Evolutionary conservation across 1,140 invertebrate species (phyloP).

Genomic region (Parasteatoda tepidariorum): DNA sequence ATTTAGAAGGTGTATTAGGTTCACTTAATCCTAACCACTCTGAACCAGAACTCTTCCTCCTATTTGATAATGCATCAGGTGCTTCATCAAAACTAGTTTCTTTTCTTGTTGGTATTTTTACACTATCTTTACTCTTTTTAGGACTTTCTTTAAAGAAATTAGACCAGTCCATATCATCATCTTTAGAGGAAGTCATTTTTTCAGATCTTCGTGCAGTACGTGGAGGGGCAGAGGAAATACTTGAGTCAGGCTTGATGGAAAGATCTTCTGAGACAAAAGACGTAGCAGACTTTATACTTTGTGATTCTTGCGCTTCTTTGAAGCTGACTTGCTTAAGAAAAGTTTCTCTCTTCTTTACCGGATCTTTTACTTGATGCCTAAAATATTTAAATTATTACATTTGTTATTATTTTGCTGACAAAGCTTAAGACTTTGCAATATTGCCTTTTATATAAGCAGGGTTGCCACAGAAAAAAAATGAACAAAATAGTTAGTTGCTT

Average conservation of each 20-base stretch:
- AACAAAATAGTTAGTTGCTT: no score
- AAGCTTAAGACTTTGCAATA: background rate
- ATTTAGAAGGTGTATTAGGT: background rate
- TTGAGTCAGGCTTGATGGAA: background rate
- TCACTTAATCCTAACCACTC: constrained; percentile 52
- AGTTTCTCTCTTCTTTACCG: constrained; percentile 19
- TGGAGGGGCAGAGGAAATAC: background rate
- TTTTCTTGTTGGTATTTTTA: background rate
- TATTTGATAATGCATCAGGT: background rate
- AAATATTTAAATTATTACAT: background rate
- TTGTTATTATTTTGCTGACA: background rate
- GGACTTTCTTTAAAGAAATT: constrained; percentile 49
- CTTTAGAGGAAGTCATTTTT: constrained; percentile 19
- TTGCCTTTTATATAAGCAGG: background rate
- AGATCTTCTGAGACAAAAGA: background rate
- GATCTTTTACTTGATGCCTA: background rate
- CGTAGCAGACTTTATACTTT: background rate
- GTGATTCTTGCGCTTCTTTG: constrained; percentile 5
- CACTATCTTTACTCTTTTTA: constrained; percentile 5
- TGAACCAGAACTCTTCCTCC: constrained; percentile 20
- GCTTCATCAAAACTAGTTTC: background rate
- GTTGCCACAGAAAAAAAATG: no score
- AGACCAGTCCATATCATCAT: constrained; percentile 40
- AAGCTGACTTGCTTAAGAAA: constrained; percentile 53
- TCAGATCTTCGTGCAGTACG: constrained; percentile 23